A percentile compares a stretch with the other conserved stretches of the same genome.
Conservation (phyloP, 2,113 vertebrate genomes). For the Dromiciops gliroides region DNA sequence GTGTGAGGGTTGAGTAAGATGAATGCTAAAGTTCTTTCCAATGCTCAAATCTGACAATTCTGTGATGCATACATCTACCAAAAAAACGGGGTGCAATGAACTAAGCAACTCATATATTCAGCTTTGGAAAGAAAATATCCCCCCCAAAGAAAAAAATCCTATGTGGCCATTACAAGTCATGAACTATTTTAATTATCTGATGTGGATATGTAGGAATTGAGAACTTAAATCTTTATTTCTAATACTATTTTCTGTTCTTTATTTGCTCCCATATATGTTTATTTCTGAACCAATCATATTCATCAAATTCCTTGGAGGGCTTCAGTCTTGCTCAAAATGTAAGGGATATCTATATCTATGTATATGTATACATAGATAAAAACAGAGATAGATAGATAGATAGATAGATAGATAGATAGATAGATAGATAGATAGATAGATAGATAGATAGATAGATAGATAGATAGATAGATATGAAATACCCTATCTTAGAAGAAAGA, state of each 20-base stretch:
- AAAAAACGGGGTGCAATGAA: conserved; percentile 12
- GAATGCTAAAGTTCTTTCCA: background rate
- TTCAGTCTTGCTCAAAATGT: background rate
- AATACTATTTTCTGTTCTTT: background rate
- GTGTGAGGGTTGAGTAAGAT: background rate
- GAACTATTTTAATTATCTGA: background rate
- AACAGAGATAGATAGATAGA: background rate
- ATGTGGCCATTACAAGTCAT: background rate
- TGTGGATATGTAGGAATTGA: background rate
- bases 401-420: background rate
- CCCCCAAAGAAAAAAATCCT: background rate
- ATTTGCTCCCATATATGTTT: background rate
- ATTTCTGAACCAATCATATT: background rate
- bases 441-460: background rate
- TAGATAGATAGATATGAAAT: background rate
- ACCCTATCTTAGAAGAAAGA: background rate
- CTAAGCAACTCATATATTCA: conserved; percentile 5
- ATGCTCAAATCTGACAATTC: background rate
- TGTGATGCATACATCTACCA: too few relatives aligned
- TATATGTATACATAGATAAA: background rate
- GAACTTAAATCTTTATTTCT: background rate
- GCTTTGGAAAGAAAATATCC: background rate
- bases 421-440: background rate
- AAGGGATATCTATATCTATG: background rate
- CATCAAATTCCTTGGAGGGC: background rate